Conservation (phyloP, 1,140 invertebrate genomes). For the Papilio aristodemus region DNA sequence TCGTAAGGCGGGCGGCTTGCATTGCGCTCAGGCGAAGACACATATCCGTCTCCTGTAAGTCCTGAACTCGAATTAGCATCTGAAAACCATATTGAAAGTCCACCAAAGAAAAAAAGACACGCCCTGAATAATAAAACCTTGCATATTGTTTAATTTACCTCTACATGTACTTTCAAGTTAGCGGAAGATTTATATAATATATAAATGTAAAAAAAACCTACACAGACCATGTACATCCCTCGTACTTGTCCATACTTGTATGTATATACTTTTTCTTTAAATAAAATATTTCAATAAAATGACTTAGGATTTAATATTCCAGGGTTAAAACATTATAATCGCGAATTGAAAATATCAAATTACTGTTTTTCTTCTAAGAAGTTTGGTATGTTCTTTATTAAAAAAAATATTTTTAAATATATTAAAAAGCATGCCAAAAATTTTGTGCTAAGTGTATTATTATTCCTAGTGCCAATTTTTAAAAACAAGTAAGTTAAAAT, state of each 20-base stretch:
- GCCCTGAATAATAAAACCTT: conserved; percentile 1
- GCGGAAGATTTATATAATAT: not conserved
- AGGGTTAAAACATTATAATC: not conserved
- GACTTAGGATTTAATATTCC: not conserved
- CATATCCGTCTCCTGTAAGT: conserved; percentile 85
- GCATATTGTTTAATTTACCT: conserved; percentile 4
- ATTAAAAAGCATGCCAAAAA: conserved; percentile 27
- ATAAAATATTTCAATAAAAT: not conserved
- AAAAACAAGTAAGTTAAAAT: not conserved
- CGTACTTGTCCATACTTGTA: not conserved
- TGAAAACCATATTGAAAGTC: not conserved
- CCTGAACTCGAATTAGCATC: conserved; percentile 20
- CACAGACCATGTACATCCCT: too few relatives aligned
- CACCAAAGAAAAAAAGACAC: not conserved
- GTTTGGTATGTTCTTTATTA: too few relatives aligned
- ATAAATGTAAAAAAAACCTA: too few relatives aligned
- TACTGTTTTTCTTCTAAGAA: not conserved
- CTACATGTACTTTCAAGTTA: not conserved
- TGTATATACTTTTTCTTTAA: not conserved
- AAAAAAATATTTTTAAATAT: too few relatives aligned
- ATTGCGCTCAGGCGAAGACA: conserved; percentile 91
- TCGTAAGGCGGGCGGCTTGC: conserved; percentile 86
- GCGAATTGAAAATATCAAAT: not conserved
- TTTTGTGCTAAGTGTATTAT: conserved; percentile 1
- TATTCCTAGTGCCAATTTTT: conserved; percentile 3